Evolutionary conservation across 2,888 invertebrate species (phyloP).

Genomic region (Acleris holmiana): DNA sequence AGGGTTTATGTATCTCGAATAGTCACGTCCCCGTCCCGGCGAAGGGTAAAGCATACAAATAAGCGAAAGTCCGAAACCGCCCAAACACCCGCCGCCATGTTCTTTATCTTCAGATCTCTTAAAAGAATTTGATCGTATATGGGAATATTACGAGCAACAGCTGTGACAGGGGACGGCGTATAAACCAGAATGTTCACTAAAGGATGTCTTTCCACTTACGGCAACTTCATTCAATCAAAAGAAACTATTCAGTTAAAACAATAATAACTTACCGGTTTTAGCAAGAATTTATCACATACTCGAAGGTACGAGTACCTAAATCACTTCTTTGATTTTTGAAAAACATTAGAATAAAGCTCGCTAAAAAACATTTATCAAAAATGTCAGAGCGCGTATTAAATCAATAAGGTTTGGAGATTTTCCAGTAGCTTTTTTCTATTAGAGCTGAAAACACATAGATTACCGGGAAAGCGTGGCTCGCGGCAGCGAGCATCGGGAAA

Average conservation of each 20-base stretch:
- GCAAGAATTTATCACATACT: background rate
- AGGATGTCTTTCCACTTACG: conserved; percentile 4
- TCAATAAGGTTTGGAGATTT: conserved; percentile 46
- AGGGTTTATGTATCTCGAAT: conserved; percentile 84
- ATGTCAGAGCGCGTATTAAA: conserved; percentile 35
- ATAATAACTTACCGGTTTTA: background rate
- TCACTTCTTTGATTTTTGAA: too few relatives aligned
- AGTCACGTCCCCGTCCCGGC: conserved; percentile 80
- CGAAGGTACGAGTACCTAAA: too few relatives aligned
- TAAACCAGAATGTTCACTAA: conserved; percentile 70
- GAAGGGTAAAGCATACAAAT: conserved; percentile 83
- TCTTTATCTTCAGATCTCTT: conserved; percentile 83
- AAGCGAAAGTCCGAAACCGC: conserved; percentile 81
- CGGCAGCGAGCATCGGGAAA: conserved; percentile 36
- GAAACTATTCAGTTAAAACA: background rate
- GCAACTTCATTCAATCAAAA: conserved; percentile 12
- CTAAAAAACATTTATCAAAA: conserved; percentile 20
- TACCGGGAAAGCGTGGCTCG: conserved; percentile 31
- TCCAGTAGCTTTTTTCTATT: conserved; percentile 44
- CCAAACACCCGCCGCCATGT: conserved; percentile 78
- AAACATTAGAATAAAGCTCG: too few relatives aligned
- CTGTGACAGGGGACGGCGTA: conserved; percentile 79
- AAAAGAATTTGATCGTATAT: conserved; percentile 83
- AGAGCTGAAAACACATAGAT: conserved; percentile 44
- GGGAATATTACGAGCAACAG: conserved; percentile 82